These are phyloP conservation scores for Julus scanicus DNA, from an alignment of 2,888 invertebrate species.

Conservation along the genomic window DNA sequence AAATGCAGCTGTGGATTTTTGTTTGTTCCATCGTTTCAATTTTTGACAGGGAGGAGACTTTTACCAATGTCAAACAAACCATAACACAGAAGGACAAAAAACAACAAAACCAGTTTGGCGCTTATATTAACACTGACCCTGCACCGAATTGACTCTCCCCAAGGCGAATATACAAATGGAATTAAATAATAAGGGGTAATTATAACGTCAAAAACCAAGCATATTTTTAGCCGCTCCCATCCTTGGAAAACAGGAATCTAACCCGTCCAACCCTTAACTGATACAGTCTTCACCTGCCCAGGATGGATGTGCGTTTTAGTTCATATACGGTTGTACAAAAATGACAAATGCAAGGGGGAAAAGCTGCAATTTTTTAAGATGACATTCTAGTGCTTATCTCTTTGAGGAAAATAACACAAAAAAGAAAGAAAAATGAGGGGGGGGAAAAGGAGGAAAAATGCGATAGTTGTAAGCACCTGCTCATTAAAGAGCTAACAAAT, in stretches of 20 bases:
- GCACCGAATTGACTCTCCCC: neutral
- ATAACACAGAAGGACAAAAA: neutral
- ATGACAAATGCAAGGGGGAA: neutral
- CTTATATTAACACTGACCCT: neutral
- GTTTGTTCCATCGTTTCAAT: neutral
- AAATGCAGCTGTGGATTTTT: neutral
- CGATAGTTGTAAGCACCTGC: neutral
- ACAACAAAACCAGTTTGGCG: neutral
- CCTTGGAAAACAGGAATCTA: too few relatives aligned
- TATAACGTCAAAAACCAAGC: neutral
- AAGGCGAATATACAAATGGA: neutral
- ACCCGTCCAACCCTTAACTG: neutral
- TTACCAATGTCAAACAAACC: neutral
- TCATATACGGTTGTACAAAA: neutral
- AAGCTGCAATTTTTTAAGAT: slow-evolving; percentile 8
- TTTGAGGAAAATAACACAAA: neutral
- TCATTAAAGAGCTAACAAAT: neutral
- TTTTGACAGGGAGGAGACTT: neutral
- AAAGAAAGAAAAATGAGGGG: neutral
- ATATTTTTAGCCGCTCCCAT: neutral
- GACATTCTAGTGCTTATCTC: neutral
- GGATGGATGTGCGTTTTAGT: neutral
- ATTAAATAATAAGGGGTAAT: neutral
- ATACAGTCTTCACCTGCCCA: too few relatives aligned
- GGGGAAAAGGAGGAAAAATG: neutral